These are phyloP conservation scores for Apostichopus californicus DNA, from an alignment of 35 echinoderm and acorn worm species.

Conservation along the genomic window DNA sequence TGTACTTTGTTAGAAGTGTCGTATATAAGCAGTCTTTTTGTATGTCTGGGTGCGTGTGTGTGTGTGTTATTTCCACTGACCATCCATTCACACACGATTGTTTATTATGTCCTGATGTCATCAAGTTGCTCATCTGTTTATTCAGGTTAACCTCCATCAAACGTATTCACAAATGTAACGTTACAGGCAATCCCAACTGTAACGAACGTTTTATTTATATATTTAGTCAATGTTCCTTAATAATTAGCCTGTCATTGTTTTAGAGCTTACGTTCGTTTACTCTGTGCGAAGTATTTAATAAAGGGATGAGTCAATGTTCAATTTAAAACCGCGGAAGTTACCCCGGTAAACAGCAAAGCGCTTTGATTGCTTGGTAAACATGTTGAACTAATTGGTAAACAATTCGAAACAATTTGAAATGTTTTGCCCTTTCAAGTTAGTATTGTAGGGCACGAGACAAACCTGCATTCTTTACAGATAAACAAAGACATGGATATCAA, in stretches of 20 bases:
- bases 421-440: no score
- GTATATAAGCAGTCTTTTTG: not conserved
- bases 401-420: not conserved
- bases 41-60: not conserved
- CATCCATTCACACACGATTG: no score
- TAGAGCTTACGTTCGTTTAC: slow-evolving; percentile 9
- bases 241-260: slow-evolving; percentile 45
- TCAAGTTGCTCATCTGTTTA: no score
- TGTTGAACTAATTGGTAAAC: not conserved
- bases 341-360: not conserved
- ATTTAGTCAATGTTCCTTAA: not conserved
- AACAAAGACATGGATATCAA: no score
- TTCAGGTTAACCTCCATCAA: no score
- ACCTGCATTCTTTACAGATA: no score
- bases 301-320: slow-evolving; percentile 23
- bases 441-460: no score
- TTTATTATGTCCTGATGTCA: no score
- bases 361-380: slow-evolving; percentile 1
- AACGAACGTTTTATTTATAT: not conserved
- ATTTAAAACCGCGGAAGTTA: slow-evolving; percentile 11
- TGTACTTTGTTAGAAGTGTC: no score
- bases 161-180: no score
- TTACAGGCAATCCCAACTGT: no score
- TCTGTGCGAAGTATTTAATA: not conserved
- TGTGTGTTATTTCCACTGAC: not conserved